Evolutionary conservation across 1,140 invertebrate genomes (phyloP).

Genomic region (Scaptomyza pallida): DNA sequence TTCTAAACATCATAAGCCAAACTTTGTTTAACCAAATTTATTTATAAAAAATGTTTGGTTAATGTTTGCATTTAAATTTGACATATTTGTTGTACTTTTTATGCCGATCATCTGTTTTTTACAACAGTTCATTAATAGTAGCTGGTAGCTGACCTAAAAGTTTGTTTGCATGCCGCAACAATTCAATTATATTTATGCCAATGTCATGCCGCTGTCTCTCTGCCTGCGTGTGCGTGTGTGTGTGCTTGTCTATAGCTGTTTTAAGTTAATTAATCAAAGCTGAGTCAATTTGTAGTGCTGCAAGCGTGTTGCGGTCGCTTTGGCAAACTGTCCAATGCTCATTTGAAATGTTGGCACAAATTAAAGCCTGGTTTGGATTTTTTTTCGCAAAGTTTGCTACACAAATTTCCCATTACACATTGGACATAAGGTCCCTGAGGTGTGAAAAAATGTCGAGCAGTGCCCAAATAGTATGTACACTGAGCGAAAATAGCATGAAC

Average conservation of each 20-base stretch:
- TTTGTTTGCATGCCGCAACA: constrained; percentile 22
- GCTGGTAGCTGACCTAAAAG: background rate
- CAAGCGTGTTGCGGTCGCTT: constrained; percentile 61
- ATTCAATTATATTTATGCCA: constrained; percentile 78
- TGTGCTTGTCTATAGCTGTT: constrained; percentile 62
- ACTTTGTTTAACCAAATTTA: too few relatives aligned
- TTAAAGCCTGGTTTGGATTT: background rate
- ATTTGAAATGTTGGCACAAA: constrained; percentile 20
- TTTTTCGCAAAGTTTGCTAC: too few relatives aligned
- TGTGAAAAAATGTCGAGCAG: background rate
- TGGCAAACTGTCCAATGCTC: constrained; percentile 15
- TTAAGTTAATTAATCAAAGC: constrained; percentile 82
- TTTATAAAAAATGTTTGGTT: background rate
- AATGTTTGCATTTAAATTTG: background rate
- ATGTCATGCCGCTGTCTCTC: constrained; percentile 48
- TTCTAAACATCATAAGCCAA: too few relatives aligned
- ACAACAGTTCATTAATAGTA: background rate
- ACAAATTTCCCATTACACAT: too few relatives aligned
- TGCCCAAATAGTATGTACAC: too few relatives aligned
- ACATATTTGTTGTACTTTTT: background rate
- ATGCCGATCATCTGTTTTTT: too few relatives aligned
- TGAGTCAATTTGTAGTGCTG: constrained; percentile 65
- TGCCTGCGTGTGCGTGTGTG: constrained; percentile 21
- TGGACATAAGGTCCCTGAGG: background rate
- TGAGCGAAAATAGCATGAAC: too few relatives aligned